Evolutionary conservation across 2,888 invertebrate species (phyloP), one percentile per base, ranked within the genome.

Genomic region (Candidula unifasciata): DNA sequence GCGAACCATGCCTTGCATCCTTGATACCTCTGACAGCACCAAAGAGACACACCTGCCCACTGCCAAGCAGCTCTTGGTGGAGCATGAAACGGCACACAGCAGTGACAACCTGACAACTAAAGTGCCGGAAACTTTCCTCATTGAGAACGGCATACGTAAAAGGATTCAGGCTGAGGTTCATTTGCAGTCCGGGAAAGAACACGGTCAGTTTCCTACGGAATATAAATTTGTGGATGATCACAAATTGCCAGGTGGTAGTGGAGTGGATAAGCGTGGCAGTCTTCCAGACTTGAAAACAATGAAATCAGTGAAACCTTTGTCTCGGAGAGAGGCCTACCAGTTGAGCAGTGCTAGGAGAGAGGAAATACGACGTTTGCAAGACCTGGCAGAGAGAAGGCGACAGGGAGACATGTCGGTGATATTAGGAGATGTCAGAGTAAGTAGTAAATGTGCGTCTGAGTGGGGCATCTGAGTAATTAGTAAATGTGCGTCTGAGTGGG

Each of bases 321-420:
- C 98, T 82, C 96, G 99, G 85, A 98, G 98, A 94, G 98, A 99
- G 95, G 98, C 98, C 80, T 97, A 98, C 88, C 96, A 96, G 88
- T 95, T 99, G 88, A 88, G 90, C 82, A 86, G 86, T 80, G 90
- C 89, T 52, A 87, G 91, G 60, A 96, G 99, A 89, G 98, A 99
- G 94, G 98, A 99, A 94, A 95, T 99, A 90, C 96, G 98, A 92
- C 95, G 97, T 90, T 96, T 99, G 90, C 96, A 98, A 93, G 96
- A 97, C 90, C 88, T 93, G 66, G 92, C 92, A 54, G 93, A 93
- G 84, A 86, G 92, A 52, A 89, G 93, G 30, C 88, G 91, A 84
- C 91, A 92, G 83, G 92, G 92, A 52, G 93, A 93, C 87, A 90
- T 93, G 78, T 91, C 92, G 8, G 92, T 93, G 76, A 92, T 93